Evolutionary conservation across 1,140 invertebrate genomes (phyloP).

Genomic region (Zaprionus tsacasi): DNA sequence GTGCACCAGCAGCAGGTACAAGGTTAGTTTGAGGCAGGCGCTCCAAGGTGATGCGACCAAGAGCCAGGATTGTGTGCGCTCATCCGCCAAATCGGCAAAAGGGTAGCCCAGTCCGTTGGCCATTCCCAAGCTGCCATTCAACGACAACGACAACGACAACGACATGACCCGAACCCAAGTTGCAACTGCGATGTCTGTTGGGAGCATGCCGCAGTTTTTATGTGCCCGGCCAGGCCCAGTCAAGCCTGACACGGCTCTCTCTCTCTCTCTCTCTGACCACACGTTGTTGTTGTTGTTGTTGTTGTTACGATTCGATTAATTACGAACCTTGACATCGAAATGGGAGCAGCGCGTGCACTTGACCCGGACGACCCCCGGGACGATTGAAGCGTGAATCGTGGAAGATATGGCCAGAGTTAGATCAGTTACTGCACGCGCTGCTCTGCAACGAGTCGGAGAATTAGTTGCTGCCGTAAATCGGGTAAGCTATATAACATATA

Average conservation of each 20-base stretch:
- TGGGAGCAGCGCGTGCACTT: constrained; percentile 18
- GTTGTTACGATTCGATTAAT: neutral
- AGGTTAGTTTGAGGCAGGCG: constrained; percentile 89
- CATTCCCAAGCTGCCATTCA: constrained; percentile 31
- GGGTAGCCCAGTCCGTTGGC: constrained; percentile 22
- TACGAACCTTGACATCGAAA: constrained; percentile 1
- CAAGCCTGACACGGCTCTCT: neutral
- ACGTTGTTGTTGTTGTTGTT: neutral
- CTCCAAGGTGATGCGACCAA: constrained; percentile 93
- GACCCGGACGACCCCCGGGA: neutral
- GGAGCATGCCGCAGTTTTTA: constrained; percentile 5
- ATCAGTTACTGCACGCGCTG: neutral
- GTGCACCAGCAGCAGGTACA: constrained; percentile 93
- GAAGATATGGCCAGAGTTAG: neutral
- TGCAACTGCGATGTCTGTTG: neutral
- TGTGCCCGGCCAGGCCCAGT: neutral
- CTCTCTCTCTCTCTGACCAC: neutral
- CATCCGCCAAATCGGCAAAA: constrained; percentile 57
- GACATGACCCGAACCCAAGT: neutral
- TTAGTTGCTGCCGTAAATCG: constrained; percentile 3
- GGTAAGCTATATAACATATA: neutral
- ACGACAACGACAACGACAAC: neutral
- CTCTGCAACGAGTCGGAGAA: neutral
- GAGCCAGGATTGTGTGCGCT: constrained; percentile 93
- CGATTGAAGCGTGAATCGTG: constrained; percentile 23